These are phyloP conservation scores for Triops cancriformis DNA, from an alignment of 1,140 invertebrate genomes.

Conservation along the genomic window DNA sequence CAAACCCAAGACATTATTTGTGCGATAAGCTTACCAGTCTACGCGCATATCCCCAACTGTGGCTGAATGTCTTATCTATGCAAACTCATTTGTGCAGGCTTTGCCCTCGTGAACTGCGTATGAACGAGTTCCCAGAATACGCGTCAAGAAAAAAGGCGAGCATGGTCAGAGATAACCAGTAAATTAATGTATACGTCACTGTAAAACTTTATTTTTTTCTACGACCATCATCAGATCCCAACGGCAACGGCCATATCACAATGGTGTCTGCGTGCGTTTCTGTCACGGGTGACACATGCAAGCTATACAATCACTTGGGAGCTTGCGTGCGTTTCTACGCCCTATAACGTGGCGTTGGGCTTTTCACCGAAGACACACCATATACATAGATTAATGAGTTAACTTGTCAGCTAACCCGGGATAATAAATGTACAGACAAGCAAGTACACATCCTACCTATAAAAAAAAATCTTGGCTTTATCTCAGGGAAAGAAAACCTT, in stretches of 20 bases:
- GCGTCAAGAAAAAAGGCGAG: neutral
- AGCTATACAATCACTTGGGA: conserved; percentile 7
- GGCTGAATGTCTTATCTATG: neutral
- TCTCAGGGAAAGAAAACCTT: neutral
- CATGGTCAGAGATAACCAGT: neutral
- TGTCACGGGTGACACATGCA: neutral
- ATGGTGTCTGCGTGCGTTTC: neutral
- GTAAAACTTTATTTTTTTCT: conserved; percentile 11
- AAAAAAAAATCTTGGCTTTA: neutral
- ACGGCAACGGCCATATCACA: conserved; percentile 8
- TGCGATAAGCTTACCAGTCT: neutral
- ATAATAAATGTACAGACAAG: neutral
- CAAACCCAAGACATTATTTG: neutral
- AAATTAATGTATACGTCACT: neutral
- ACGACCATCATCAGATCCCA: conserved; percentile 1
- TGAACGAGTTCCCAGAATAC: neutral
- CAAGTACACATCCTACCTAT: neutral
- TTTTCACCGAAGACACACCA: conserved; percentile 4
- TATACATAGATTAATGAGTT: conserved; percentile 6
- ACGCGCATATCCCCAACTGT: neutral
- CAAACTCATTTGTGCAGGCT: neutral
- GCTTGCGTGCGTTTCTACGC: neutral
- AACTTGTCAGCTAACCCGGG: neutral
- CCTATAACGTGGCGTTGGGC: neutral
- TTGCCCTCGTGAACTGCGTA: neutral